phyloP scores from a whole-genome alignment of 2,797 vertebrate species.

The Coregonus ussuriensis region DNA sequence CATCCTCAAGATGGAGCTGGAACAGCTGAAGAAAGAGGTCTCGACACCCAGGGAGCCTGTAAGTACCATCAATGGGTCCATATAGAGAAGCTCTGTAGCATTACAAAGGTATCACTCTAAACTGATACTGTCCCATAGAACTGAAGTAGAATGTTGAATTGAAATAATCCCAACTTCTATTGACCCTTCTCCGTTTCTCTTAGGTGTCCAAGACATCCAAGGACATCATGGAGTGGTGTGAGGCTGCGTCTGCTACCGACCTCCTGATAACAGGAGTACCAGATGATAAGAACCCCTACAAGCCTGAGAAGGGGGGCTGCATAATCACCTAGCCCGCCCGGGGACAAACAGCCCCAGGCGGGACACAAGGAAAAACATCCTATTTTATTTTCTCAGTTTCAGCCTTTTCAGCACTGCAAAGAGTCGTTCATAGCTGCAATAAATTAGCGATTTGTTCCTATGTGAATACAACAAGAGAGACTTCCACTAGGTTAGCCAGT shows the following conservation, averaged over 20 bases:
- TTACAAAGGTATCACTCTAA: neutral
- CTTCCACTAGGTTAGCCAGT: neutral
- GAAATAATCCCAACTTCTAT: too few species aligned
- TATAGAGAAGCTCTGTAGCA: neutral
- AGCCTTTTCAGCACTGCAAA: neutral
- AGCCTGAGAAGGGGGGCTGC: constrained; percentile 80
- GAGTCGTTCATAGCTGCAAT: neutral
- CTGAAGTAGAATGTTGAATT: neutral
- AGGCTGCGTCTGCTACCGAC: constrained; percentile 74
- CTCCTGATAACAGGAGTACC: constrained; percentile 80
- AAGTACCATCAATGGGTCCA: constrained; percentile 1
- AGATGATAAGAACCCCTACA: constrained; percentile 85
- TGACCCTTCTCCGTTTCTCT: neutral
- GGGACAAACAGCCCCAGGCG: neutral
- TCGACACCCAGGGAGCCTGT: constrained; percentile 47
- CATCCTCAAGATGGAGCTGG: constrained; percentile 82
- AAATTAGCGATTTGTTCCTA: neutral
- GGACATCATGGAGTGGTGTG: constrained; percentile 77
- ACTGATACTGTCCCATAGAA: neutral
- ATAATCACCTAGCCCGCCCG: constrained; percentile 45
- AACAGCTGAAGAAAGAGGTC: constrained; percentile 82
- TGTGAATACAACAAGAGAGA: neutral
- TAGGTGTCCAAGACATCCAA: constrained; percentile 80
- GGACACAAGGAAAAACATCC: neutral
- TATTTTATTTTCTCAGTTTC: neutral